Evolutionary conservation across 2,113 vertebrate genomes (phyloP), one percentile per base, ranked within the genome.

Genomic region (Clarias magur): DNA sequence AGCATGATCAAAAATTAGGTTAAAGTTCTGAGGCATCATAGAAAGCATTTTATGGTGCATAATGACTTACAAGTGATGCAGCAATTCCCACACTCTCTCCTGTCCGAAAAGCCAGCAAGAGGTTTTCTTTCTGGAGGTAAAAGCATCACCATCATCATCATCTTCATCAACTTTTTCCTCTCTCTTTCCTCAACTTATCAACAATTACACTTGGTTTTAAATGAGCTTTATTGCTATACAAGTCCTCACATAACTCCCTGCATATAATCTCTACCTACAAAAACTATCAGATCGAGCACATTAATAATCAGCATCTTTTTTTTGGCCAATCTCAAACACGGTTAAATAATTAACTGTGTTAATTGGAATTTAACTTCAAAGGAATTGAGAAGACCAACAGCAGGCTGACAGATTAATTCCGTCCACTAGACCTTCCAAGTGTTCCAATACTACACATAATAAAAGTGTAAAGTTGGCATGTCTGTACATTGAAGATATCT

Each of bases 21-120:
- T 53, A 5, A 76, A 76, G 73, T 53, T 76, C 73, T 15, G 11
- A 6, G 73, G 23, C 19, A 1, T 73, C 34, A 21, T 4, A 23
- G 19, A 73, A 73, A 70, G 0, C 68, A 3, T 59, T 79, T 56
- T 13, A 23, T 25, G 13, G 23, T n/a, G 42, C 16, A 27, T 10
- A n/a, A 59, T 15, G 57, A 54, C 93, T 88, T 88, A 96, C 95
- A 91, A 96, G 91, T 63, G 93, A 92, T 34, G 89, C 90, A 2
- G 90, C 27, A 73, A 96, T 94, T 85, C 95, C 95, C 0, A 95
- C 88, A 30, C 75, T 84, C 89, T 94, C 91, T 89, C 95, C 95
- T 6, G 94, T 95, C 90, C 93, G 93, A 88, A 96, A 95, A 10
- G 95, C 95, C 13, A 95, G 90, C 38, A 89, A 88, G 83, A 96